Evolutionary conservation across 2,888 invertebrate species (phyloP).

Genomic region (Polyommatus icarus): DNA sequence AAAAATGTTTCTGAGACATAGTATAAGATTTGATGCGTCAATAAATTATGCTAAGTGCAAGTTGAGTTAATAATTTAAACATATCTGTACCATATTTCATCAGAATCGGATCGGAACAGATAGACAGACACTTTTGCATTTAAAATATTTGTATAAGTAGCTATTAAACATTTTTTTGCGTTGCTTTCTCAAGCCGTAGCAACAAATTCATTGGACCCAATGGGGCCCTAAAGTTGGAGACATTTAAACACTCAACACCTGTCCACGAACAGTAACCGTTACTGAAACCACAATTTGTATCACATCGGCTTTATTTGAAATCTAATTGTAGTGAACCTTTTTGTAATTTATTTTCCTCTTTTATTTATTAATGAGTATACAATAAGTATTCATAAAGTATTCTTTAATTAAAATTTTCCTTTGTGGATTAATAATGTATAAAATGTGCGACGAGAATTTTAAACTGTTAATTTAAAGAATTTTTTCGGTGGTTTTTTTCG

Average conservation of each 20-base stretch:
- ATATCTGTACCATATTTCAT: no score
- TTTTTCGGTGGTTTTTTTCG: neutral
- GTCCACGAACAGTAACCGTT: neutral
- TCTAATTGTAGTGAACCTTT: neutral
- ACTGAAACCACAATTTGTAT: neutral
- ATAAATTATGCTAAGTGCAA: no score
- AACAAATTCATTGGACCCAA: neutral
- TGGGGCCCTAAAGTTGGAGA: neutral
- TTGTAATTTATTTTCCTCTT: neutral
- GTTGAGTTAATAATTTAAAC: no score
- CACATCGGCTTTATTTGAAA: neutral
- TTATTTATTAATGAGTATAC: neutral
- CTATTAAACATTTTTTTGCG: no score
- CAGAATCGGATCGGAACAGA: no score
- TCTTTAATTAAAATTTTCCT: neutral
- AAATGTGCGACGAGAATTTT: neutral
- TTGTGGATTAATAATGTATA: neutral
- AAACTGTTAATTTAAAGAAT: neutral
- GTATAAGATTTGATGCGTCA: no score
- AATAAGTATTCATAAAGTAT: neutral
- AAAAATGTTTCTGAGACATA: no score
- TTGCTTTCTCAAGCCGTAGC: no score
- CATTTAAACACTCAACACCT: neutral
- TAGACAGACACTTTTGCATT: neutral
- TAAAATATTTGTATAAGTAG: neutral